phyloP scores from a whole-genome alignment of 2,888 invertebrate genomes.

The Zelleria hepariella region DNA sequence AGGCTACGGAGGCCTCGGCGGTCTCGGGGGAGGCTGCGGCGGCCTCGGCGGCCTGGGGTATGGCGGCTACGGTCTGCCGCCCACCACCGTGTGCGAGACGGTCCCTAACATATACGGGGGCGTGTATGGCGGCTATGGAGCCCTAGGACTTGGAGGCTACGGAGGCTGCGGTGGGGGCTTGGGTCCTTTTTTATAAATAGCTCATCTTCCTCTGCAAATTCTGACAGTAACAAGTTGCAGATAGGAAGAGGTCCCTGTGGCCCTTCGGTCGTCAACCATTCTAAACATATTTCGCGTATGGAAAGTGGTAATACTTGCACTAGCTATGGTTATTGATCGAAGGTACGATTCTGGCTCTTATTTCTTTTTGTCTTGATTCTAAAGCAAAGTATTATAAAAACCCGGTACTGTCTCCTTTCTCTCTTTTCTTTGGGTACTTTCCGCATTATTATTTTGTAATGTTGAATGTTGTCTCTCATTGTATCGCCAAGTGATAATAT shows the following conservation, averaged over 20 bases:
- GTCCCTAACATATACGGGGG: neutral
- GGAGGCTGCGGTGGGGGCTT: slow-evolving; percentile 1
- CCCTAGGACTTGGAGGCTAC: slow-evolving; percentile 7
- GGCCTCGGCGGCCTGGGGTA: neutral
- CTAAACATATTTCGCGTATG: neutral
- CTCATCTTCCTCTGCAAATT: neutral
- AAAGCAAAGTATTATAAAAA: neutral
- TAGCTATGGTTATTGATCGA: neutral
- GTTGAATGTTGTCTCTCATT: too few species aligned
- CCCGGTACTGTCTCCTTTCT: neutral
- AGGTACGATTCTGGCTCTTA: neutral
- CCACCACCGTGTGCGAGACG: neutral
- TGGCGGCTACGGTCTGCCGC: neutral
- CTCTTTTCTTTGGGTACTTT: neutral
- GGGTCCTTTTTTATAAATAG: neutral
- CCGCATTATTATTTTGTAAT: neutral
- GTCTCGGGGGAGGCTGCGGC: neutral
- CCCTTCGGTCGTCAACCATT: neutral
- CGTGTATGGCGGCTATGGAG: neutral
- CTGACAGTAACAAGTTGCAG: neutral
- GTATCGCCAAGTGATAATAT: too few species aligned
- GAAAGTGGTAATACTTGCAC: neutral
- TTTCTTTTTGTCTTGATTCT: neutral
- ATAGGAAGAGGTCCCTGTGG: neutral
- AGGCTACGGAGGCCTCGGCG: too few species aligned